phyloP scores from a whole-genome alignment of 1,140 invertebrate species.

The Agrypnia vestita region DNA sequence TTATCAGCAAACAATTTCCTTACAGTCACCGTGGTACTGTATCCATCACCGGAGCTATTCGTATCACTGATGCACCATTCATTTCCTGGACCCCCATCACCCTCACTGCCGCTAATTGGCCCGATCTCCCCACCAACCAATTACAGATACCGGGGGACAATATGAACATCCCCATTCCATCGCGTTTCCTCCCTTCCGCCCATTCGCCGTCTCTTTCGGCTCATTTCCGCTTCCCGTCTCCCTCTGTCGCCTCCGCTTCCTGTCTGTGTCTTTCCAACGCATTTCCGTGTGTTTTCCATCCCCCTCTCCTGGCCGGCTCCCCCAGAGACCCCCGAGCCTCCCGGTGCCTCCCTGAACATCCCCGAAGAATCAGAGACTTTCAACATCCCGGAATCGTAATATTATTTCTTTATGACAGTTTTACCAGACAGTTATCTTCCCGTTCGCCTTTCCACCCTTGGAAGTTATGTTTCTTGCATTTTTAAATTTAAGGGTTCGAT shows the following conservation, averaged over 20 bases:
- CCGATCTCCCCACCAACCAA: slow-evolving; percentile 11
- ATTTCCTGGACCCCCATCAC: background rate
- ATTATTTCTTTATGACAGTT: no score
- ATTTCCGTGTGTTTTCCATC: background rate
- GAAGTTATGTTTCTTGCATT: no score
- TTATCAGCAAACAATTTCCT: no score
- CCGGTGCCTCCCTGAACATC: background rate
- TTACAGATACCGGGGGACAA: slow-evolving; percentile 9
- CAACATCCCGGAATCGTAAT: background rate
- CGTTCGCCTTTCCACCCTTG: no score
- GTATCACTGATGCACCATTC: slow-evolving; percentile 13
- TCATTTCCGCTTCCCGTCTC: background rate
- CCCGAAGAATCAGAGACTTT: background rate
- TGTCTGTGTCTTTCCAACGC: slow-evolving; percentile 15
- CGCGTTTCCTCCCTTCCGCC: background rate
- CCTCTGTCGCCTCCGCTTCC: slow-evolving; percentile 1
- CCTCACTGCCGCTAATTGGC: slow-evolving; percentile 4
- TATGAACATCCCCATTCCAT: background rate
- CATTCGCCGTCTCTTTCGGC: background rate
- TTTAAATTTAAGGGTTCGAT: no score
- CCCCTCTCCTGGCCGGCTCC: background rate
- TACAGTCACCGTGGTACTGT: no score
- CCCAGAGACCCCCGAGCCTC: background rate
- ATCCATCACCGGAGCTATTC: background rate
- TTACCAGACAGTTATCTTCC: no score